A percentile compares a stretch with the other conserved stretches of the same genome.
These are phyloP conservation scores for Paralvinella palmiformis DNA, from an alignment of 1,140 invertebrate species.

Conservation along the genomic window DNA sequence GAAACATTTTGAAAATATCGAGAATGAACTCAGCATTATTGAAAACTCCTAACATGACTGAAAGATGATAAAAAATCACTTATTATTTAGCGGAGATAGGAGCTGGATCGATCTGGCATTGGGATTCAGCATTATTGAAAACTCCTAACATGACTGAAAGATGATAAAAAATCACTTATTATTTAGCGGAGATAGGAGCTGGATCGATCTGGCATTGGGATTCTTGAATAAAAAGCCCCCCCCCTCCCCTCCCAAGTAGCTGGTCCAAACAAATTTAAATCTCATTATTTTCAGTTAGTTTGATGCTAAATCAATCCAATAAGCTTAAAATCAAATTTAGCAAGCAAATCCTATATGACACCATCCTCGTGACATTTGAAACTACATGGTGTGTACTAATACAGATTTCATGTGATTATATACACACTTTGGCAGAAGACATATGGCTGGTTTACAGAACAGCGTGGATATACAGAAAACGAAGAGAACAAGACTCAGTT, in stretches of 20 bases:
- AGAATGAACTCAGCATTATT: background rate
- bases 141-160: background rate
- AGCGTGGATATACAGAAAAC: too few relatives aligned
- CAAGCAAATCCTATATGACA: too few relatives aligned
- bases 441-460: too few relatives aligned
- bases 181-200: conserved; percentile 5
- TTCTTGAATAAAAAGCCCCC: background rate
- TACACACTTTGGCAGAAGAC: too few relatives aligned
- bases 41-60: background rate
- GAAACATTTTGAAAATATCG: background rate
- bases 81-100: too few relatives aligned
- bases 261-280: background rate
- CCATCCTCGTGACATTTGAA: too few relatives aligned
- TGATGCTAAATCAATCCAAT: background rate
- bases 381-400: too few relatives aligned
- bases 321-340: background rate
- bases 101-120: background rate
- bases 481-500: too few relatives aligned
- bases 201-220: background rate
- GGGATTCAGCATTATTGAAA: background rate
- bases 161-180: background rate
- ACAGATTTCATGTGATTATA: too few relatives aligned
- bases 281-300: background rate
- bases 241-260: too few relatives aligned
- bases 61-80: background rate